A percentile compares a stretch with the other conserved stretches of the same genome.
phyloP scores from a whole-genome alignment of 2,797 vertebrate genomes.

The Yasuhikotakia modesta region DNA sequence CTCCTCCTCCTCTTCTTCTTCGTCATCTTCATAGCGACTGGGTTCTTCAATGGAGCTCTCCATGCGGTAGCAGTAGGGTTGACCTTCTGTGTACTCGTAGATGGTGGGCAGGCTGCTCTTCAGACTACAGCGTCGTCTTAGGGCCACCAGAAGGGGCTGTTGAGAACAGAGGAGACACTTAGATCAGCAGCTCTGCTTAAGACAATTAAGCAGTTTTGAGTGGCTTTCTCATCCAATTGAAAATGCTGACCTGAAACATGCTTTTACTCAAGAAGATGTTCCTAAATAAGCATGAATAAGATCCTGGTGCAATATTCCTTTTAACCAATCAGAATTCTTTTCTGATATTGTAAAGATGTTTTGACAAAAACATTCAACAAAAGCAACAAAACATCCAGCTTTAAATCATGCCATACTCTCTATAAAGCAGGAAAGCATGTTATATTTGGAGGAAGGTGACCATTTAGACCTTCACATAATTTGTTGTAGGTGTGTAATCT shows the following conservation, averaged over 20 bases:
- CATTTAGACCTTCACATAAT: not conserved
- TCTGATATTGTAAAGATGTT: too few species aligned
- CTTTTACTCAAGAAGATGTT: not conserved
- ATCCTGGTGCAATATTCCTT: not conserved
- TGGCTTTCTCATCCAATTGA: not conserved
- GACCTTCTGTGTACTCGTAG: slow-evolving; percentile 85
- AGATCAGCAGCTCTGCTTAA: not conserved
- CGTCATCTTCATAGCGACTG: slow-evolving; percentile 82
- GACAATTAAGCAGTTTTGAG: not conserved
- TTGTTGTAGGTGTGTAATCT: not conserved
- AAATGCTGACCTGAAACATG: not conserved
- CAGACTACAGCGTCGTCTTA: slow-evolving; percentile 87
- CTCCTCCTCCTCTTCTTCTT: slow-evolving; percentile 59
- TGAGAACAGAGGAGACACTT: slow-evolving; percentile 8
- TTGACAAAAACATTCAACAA: too few species aligned
- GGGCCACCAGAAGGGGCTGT: slow-evolving; percentile 87
- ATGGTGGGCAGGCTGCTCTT: slow-evolving; percentile 90
- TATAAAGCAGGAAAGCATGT: not conserved
- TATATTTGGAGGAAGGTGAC: not conserved
- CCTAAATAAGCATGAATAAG: not conserved
- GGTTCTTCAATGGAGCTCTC: slow-evolving; percentile 79
- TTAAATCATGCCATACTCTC: too few species aligned
- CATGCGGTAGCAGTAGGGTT: slow-evolving; percentile 80
- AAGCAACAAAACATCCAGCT: too few species aligned
- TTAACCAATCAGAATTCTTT: too few species aligned